phyloP scores from a whole-genome alignment of 2,888 invertebrate genomes.

The Creontiades dilutus region DNA sequence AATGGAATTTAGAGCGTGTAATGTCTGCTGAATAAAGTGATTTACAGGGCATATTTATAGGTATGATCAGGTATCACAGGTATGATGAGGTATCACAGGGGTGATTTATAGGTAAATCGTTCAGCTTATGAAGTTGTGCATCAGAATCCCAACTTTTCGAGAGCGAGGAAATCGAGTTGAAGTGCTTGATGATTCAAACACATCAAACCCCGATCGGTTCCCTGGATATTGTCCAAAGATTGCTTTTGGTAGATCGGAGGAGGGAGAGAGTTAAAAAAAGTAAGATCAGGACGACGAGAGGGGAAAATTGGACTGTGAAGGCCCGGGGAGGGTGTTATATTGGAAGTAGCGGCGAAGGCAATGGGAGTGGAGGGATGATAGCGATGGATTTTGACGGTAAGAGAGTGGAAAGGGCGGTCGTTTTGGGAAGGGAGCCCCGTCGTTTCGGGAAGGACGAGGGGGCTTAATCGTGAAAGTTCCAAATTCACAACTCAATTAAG shows the following conservation, averaged over 20 bases:
- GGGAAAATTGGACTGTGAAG: not conserved
- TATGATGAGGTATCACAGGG: too few relatives aligned
- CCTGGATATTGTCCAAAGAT: conserved; percentile 45
- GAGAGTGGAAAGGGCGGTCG: not conserved
- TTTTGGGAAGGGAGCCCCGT: not conserved
- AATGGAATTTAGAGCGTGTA: too few relatives aligned
- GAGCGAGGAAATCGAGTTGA: conserved; percentile 33
- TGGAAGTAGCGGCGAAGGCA: not conserved
- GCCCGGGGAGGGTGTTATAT: not conserved
- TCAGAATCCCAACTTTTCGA: not conserved
- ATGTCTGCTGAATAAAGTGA: too few relatives aligned
- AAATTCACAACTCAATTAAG: conserved; percentile 68
- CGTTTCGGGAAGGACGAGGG: not conserved
- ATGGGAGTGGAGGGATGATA: not conserved
- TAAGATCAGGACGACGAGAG: not conserved
- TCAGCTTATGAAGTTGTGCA: not conserved
- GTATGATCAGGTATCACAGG: too few relatives aligned
- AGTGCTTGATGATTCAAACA: conserved; percentile 6
- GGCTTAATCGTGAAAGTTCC: conserved; percentile 63
- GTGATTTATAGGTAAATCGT: not conserved
- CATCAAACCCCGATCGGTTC: conserved; percentile 31
- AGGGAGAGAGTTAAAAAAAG: not conserved
- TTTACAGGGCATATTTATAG: too few relatives aligned
- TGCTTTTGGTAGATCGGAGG: not conserved
- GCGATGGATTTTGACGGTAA: conserved; percentile 52